Conservation (phyloP, 1,140 invertebrate species). For the Apocrypta bakeri region DNA sequence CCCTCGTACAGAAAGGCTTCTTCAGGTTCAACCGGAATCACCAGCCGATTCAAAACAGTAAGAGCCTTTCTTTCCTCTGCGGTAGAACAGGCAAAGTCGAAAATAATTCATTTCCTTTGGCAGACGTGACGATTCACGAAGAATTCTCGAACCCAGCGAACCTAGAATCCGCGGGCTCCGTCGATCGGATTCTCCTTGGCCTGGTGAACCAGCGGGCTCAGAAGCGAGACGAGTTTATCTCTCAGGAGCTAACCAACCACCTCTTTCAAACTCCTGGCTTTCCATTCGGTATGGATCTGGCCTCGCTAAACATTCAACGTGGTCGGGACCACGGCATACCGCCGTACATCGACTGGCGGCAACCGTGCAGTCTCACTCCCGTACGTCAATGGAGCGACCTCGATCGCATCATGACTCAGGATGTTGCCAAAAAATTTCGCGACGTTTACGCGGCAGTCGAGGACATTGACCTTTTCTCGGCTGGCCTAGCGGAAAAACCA, state of each 20-base stretch:
- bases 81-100: background rate
- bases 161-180: constrained; percentile 79
- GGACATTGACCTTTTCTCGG: constrained; percentile 94
- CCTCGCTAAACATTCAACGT: constrained; percentile 91
- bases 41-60: constrained; percentile 80
- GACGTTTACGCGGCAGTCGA: constrained; percentile 83
- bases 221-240: constrained; percentile 88
- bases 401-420: constrained; percentile 80
- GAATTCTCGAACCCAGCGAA: constrained; percentile 81
- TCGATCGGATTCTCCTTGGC: constrained; percentile 86
- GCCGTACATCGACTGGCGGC: constrained; percentile 87
- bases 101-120: background rate
- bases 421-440: constrained; percentile 79
- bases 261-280: constrained; percentile 85
- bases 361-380: constrained; percentile 84
- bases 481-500: constrained; percentile 87
- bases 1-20: constrained; percentile 88
- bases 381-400: constrained; percentile 86
- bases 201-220: constrained; percentile 86
- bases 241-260: constrained; percentile 88
- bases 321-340: constrained; percentile 93
- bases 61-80: constrained; percentile 34
- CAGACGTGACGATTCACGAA: constrained; percentile 86
- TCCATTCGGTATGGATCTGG: constrained; percentile 90
- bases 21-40: constrained; percentile 80